Conservation (phyloP, 1,140 invertebrate species). For the Lucilia sericata region DNA sequence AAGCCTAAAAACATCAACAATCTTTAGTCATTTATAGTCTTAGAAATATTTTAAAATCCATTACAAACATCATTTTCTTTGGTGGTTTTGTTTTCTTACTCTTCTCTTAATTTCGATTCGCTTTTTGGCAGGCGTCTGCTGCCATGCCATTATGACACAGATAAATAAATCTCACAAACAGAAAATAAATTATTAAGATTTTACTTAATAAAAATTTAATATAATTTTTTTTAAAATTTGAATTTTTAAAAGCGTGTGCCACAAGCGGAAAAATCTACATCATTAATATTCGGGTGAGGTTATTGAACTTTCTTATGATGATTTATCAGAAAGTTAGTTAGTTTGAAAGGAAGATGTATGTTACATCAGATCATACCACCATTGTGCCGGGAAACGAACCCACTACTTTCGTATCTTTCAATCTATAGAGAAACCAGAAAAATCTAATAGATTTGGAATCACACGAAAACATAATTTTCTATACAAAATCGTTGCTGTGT, state of each 20-base stretch:
- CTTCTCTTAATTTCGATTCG: not conserved
- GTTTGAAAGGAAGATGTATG: not conserved
- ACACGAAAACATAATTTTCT: too few relatives aligned
- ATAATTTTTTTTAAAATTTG: too few relatives aligned
- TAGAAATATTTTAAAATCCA: conserved; percentile 5
- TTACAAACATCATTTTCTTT: not conserved
- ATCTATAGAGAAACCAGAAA: too few relatives aligned
- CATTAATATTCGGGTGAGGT: not conserved
- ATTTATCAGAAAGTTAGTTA: too few relatives aligned
- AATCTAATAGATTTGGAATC: too few relatives aligned
- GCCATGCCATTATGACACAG: conserved; percentile 6
- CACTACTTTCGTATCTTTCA: too few relatives aligned
- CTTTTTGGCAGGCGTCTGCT: conserved; percentile 4
- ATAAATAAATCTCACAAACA: not conserved
- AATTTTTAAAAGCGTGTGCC: too few relatives aligned
- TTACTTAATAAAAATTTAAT: not conserved
- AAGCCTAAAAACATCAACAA: conserved; percentile 16
- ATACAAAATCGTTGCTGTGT: too few relatives aligned
- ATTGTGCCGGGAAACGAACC: too few relatives aligned
- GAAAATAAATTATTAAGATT: not conserved
- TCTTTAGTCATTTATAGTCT: not conserved
- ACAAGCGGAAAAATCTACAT: not conserved
- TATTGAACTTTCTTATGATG: too few relatives aligned
- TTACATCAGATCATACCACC: too few relatives aligned
- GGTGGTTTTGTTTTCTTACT: not conserved